Evolutionary conservation across 2,888 invertebrate genomes (phyloP).

Genomic region (Caenorhabditis plicata): DNA sequence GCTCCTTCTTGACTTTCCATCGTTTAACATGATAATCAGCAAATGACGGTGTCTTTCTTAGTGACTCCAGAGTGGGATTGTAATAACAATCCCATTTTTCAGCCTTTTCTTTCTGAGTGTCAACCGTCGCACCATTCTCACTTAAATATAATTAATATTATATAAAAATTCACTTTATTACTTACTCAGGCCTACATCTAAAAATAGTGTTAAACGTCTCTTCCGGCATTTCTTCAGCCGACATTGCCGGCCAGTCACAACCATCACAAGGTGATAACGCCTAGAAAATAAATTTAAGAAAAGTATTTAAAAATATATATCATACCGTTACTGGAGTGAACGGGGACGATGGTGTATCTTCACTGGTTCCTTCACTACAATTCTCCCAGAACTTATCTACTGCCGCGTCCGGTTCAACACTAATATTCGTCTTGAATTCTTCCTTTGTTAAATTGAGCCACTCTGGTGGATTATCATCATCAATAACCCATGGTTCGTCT

Average conservation of each 20-base stretch:
- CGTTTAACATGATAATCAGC: not conserved
- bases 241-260: constrained; percentile 6
- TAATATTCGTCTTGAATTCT: not conserved
- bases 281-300: no score
- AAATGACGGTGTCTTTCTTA: not conserved
- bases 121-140: no score
- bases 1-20: not conserved
- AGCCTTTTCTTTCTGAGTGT: not conserved
- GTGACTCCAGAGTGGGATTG: constrained; percentile 7
- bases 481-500: constrained; percentile 13
- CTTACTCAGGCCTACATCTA: no score
- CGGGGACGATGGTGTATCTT: not conserved
- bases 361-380: not conserved
- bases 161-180: no score
- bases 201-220: constrained; percentile 13
- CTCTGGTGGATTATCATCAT: constrained; percentile 10
- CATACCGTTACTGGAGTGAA: constrained; percentile 17
- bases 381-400: constrained; percentile 11
- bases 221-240: constrained; percentile 5
- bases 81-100: constrained; percentile 9
- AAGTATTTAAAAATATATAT: no score
- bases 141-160: no score
- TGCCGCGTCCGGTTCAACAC: constrained; percentile 4
- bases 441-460: constrained; percentile 1
- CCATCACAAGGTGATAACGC: constrained; percentile 11